Evolutionary conservation across 2,888 invertebrate species (phyloP), one percentile per base, ranked within the genome.

Genomic region (Tridacna crocea): DNA sequence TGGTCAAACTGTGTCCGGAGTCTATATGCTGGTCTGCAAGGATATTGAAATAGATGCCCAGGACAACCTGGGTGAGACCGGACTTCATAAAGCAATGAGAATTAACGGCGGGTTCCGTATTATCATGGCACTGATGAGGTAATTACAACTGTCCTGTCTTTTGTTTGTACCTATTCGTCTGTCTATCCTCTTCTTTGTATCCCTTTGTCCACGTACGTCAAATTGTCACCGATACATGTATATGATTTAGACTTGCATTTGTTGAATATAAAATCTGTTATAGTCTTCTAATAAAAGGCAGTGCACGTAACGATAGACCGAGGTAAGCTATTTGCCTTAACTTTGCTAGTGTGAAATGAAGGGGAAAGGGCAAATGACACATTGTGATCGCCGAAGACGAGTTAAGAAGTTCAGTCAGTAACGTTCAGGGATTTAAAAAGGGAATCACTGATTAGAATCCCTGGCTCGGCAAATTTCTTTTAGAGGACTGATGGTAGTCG

Each of bases 91-190:
- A 51, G 90, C 91, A 11, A 89, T 91, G 77, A 72, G 90, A 24
- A 90, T 91, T 27, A 83, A 87, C 15, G 91, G 91, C 11, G 89
- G 89, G 12, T 91, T 86, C 82, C 85, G 92, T 75, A 90, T 93
- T 19, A 87, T 93, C 75, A 82, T 92, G 77, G 92, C 92, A 8
- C 85, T 93, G 0, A 85, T 93, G 81, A 92, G 93, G 92, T 92
- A 84, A 82, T 85, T 60, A 55, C 6, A 72, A 36, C 8, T 36
- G 8, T 36, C 36, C 36, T 36, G 36, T 36, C 36, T 36, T 36
- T 36, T n/a, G 60, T 46, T n/a, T 68, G 13, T 68, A 2, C 26
- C 13, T 65, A 15, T n/a, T 11, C n/a, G 8, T n/a, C 60, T n/a
- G 60, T n/a, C 60, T n/a, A n/a, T 60, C 36, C 36, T 36, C 36